phyloP scores from a whole-genome alignment of 2,888 invertebrate species.

The Exocentrus adspersus region DNA sequence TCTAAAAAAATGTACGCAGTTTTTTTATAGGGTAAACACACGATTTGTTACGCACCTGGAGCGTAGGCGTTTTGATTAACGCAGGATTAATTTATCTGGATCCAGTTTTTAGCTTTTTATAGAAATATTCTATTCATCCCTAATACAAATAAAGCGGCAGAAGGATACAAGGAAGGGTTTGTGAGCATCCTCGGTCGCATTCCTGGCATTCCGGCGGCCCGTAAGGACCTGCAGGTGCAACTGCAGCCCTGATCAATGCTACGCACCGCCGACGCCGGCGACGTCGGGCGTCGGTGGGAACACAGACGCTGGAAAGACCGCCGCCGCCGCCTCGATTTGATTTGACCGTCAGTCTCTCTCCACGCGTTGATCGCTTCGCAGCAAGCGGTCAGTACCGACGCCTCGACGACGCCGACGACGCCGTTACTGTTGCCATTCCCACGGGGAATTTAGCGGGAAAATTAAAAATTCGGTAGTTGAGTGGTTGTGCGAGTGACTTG shows the following conservation, averaged over 20 bases:
- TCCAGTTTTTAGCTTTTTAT: no score
- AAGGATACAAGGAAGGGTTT: no score
- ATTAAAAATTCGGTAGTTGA: conserved; percentile 12
- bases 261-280: no score
- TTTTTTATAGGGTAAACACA: not conserved
- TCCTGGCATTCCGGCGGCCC: not conserved
- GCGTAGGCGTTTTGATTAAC: not conserved
- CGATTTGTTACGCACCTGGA: not conserved
- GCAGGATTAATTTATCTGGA: not conserved
- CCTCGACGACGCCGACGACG: conserved; percentile 36
- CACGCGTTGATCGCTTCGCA: conserved; percentile 54
- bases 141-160: no score
- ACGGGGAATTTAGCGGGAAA: conserved; percentile 14
- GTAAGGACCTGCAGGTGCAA: conserved; percentile 44
- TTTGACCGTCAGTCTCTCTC: conserved; percentile 65
- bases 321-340: conserved; percentile 53
- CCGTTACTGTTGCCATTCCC: conserved; percentile 18
- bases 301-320: conserved; percentile 30
- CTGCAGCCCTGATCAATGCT: conserved; percentile 55
- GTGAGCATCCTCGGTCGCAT: not conserved
- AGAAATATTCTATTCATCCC: no score
- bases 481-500: not conserved
- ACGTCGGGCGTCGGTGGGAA: conserved; percentile 20
- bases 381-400: conserved; percentile 33
- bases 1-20: not conserved